These are phyloP conservation scores for Lethenteron camtschaticum DNA, from an alignment of 2,113 vertebrate species.

Conservation along the genomic window DNA sequence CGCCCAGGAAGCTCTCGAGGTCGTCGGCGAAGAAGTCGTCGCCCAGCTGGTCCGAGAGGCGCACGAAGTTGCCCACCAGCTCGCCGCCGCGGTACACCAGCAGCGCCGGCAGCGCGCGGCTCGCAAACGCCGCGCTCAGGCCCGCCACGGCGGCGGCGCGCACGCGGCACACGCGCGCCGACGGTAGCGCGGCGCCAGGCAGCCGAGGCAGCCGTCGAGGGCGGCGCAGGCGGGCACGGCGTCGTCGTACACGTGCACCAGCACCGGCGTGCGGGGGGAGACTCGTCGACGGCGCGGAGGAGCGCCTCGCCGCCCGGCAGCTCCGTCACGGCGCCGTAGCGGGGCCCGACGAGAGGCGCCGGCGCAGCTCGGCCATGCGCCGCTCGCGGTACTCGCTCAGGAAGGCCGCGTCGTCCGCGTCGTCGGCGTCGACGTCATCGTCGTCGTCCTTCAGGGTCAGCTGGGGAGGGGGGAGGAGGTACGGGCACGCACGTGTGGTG, in stretches of 20 bases:
- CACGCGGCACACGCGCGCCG: slow-evolving; percentile 70
- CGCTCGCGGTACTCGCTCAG: slow-evolving; percentile 77
- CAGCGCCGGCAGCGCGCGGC: slow-evolving; percentile 59
- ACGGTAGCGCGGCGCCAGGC: slow-evolving; percentile 63
- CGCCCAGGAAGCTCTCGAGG: slow-evolving; percentile 69
- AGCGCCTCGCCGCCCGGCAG: slow-evolving; percentile 58
- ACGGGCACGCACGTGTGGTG: too few species aligned
- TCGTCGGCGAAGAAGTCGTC: slow-evolving; percentile 94
- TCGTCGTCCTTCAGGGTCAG: too few species aligned
- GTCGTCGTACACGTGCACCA: slow-evolving; percentile 80
- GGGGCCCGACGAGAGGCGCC: slow-evolving; percentile 46
- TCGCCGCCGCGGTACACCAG: slow-evolving; percentile 77
- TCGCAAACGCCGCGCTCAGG: slow-evolving; percentile 57
- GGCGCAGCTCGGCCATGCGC: slow-evolving; percentile 80
- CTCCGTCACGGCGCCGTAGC: slow-evolving; percentile 56
- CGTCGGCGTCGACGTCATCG: slow-evolving; percentile 13
- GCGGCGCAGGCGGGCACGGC: slow-evolving; percentile 55
- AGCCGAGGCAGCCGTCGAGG: slow-evolving; percentile 67
- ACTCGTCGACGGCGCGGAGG: slow-evolving; percentile 65
- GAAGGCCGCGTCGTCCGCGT: slow-evolving; percentile 62
- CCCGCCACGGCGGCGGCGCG: slow-evolving; percentile 59
- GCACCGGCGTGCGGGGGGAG: slow-evolving; percentile 48
- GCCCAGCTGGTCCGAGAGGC: slow-evolving; percentile 82
- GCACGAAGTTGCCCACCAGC: slow-evolving; percentile 82
- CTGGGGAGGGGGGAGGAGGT: too few species aligned